Base-by-base conservation (phyloP, 2,888 invertebrate species). In the Drosophila ustulata region DNA sequence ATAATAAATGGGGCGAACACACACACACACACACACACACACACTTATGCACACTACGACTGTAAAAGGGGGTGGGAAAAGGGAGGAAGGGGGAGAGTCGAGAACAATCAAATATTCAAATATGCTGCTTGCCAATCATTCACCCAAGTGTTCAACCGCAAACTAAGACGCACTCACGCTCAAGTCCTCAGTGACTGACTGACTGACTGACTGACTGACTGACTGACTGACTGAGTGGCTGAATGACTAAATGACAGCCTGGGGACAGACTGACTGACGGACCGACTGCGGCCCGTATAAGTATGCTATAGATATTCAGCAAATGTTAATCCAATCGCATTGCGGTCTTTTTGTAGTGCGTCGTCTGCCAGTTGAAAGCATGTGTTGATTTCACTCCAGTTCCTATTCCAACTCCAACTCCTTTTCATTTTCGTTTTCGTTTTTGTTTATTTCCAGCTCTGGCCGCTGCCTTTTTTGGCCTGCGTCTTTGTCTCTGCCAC, bases 291-390 rank as follows among this genome's bases (percentile, higher is more conserved):
- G 45, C 49, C 55, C 61, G 25, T 28, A 57, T 62, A 61, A 57
- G 62, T 61, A 66, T 73, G 69, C 78, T 58, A 70, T 74, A 68
- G 78, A 80, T 76, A 76, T 77, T 73, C 68, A 59, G 49, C 13
- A 62, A 78, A 84, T 84, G 78, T 81, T 82, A 82, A 82, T 87
- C 75, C 88, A 83, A 83, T 83, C 87, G 84, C 82, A 83, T 65
- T 83, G 82, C 87, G 82, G 82, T 83, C 73, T 73, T 82, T 82
- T 85, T 82, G 80, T 82, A 78, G 80, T 80, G 59, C 50, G 45
- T 71, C 66, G 45, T 71, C 66, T 57, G 64, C 34, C 46, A 65
- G 57, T 58, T 64, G 58, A 47, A 74, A 70, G 64, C 66, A 77
- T 77, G 74, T 77, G 78, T 77, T 77, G 70, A 77, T 77, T 71